Conservation (phyloP, 2,113 vertebrate genomes). For the Catagonus wagneri region DNA sequence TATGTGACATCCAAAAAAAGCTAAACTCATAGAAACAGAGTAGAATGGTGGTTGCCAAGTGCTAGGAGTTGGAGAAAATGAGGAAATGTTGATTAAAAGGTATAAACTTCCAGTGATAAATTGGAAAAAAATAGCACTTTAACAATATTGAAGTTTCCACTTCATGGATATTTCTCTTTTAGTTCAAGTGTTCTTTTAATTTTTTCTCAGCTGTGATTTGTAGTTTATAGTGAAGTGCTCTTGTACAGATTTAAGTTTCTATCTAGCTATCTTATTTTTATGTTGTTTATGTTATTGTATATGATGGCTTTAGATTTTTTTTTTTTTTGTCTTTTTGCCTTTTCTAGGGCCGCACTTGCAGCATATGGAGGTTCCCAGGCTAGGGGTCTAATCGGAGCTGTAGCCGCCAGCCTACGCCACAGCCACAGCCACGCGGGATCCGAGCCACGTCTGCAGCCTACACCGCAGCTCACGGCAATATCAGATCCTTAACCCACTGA, state of each 20-base stretch:
- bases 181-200: background rate
- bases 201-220: background rate
- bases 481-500: too few relatives aligned
- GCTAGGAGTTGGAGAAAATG: background rate
- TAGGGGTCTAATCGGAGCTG: too few relatives aligned
- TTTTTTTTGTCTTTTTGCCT: too few relatives aligned
- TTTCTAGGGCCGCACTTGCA: too few relatives aligned
- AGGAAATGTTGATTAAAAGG: background rate
- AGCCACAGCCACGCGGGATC: too few relatives aligned
- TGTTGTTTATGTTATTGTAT: background rate
- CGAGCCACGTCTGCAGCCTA: too few relatives aligned
- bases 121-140: background rate
- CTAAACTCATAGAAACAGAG: background rate
- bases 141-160: background rate
- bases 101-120: background rate
- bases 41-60: background rate
- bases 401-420: too few relatives aligned
- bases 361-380: too few relatives aligned
- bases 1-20: background rate
- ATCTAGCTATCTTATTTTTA: background rate
- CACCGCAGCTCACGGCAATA: too few relatives aligned
- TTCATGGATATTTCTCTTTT: background rate
- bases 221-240: background rate
- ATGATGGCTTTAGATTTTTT: background rate
- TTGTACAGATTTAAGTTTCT: background rate